These are phyloP conservation scores for Epistrophella euchroma DNA, from an alignment of 2,888 invertebrate genomes.

Conservation along the genomic window DNA sequence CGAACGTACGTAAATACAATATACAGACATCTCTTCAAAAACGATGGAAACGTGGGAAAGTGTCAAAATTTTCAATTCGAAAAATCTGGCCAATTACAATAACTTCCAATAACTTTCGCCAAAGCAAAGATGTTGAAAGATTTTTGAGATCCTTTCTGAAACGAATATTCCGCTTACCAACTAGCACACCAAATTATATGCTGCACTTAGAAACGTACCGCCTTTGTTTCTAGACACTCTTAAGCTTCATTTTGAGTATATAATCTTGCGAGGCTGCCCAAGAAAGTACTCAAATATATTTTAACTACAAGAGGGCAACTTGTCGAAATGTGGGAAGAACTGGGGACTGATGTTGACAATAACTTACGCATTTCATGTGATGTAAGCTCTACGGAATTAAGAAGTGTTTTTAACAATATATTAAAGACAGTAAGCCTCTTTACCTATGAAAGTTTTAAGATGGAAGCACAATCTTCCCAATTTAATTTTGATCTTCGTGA, in stretches of 20 bases:
- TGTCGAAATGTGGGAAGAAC: background rate
- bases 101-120: no score
- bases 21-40: no score
- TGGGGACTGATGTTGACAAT: background rate
- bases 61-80: no score
- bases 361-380: background rate
- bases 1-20: no score
- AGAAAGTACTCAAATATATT: background rate
- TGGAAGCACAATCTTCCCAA: background rate
- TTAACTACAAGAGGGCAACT: no score
- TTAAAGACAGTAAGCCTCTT: background rate
- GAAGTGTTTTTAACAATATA: background rate
- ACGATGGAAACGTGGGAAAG: no score
- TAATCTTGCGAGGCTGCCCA: background rate
- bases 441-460: background rate
- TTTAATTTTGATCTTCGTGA: no score
- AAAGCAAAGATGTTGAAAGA: background rate
- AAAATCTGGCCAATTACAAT: no score
- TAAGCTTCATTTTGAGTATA: background rate
- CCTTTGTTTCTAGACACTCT: background rate
- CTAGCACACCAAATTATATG: background rate
- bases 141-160: background rate
- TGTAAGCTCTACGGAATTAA: background rate
- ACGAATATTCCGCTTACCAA: background rate
- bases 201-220: background rate